Conservation (phyloP, 1,140 invertebrate species). For the Panagrolaimus sp. region DNA sequence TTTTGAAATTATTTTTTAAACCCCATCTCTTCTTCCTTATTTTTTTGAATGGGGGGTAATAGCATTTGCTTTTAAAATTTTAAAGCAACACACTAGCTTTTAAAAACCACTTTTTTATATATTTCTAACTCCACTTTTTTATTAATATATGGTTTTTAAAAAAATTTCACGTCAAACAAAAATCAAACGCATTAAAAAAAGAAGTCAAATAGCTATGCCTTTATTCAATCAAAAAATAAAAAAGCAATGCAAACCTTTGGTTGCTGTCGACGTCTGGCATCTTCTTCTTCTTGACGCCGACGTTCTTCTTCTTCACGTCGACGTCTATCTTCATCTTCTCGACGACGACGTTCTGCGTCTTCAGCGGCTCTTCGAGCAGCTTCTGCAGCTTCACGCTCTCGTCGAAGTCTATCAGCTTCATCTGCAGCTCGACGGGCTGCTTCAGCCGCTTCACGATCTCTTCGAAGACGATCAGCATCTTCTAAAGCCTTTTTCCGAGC, state of each 20-base stretch:
- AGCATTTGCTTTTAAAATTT: no score
- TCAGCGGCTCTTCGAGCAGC: slow-evolving; percentile 34
- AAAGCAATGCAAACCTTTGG: slow-evolving; percentile 17
- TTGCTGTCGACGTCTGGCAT: slow-evolving; percentile 13
- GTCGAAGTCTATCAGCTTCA: slow-evolving; percentile 44
- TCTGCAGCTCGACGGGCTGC: slow-evolving; percentile 33
- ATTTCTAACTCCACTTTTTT: no score
- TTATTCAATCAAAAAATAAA: background rate
- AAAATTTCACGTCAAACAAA: no score
- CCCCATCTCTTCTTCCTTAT: no score
- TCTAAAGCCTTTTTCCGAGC: slow-evolving; percentile 54
- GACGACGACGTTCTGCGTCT: slow-evolving; percentile 25
- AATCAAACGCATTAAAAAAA: no score
- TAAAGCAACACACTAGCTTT: no score
- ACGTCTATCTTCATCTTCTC: slow-evolving; percentile 21
- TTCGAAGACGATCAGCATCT: slow-evolving; percentile 52
- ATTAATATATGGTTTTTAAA: no score
- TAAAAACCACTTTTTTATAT: no score
- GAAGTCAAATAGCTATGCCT: no score
- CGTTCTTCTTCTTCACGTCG: slow-evolving; percentile 34
- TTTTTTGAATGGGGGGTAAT: no score
- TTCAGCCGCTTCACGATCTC: slow-evolving; percentile 54
- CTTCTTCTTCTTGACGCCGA: slow-evolving; percentile 16
- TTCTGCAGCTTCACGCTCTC: slow-evolving; percentile 44
- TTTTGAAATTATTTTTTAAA: no score